Base-by-base conservation (phyloP, 2,797 vertebrate genomes). In the Centropyge bicolor region DNA sequence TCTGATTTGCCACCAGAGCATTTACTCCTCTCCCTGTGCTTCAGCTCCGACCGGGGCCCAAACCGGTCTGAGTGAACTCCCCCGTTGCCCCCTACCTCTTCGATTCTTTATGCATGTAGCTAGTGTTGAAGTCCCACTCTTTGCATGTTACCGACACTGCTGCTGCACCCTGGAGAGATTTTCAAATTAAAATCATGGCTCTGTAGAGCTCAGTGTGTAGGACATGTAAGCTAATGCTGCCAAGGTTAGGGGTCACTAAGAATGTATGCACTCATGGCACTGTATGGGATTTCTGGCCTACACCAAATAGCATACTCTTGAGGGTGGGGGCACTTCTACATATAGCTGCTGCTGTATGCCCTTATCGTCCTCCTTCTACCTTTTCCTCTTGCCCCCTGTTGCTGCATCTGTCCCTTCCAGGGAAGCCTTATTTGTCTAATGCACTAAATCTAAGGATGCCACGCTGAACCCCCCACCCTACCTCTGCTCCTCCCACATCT, bases 401-500 rank as follows among this genome's bases (percentile, higher is more conserved):
- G 93, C 94, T 94, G 94, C 93, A 93, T 91, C 85, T 67, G 82
- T 92, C 90, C 91, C 92, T 86, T 84, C 52, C 56, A 65, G 88
- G 91, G 91, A 94, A 91, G 93, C 92, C 93, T 94, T 95, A 93
- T 89, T 84, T 87, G 87, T 93, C 81, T 84, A 92, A 92, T 94
- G 91, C 93, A 94, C 93, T 94, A 92, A 94, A 91, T 89, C 90
- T 89, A 84, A 90, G 66, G 80, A 91, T 91, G 92, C 92, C 91
- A 92, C 89, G 88, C 92, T 80, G 40, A 74, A 49, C 51, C 69
- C 84, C 82, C 69, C 76, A 51, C 87, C 89, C 70, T 83, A 70
- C 67, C 84, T 87, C 78, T 84, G 51, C 78, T 78, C 67, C 45
- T 66, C 19, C 59, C 70, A 60, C 69, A 66, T 64, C 19, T 35